These are phyloP conservation scores for Hippocampus kuda DNA, from an alignment of 2,797 vertebrate genomes.

Conservation along the genomic window DNA sequence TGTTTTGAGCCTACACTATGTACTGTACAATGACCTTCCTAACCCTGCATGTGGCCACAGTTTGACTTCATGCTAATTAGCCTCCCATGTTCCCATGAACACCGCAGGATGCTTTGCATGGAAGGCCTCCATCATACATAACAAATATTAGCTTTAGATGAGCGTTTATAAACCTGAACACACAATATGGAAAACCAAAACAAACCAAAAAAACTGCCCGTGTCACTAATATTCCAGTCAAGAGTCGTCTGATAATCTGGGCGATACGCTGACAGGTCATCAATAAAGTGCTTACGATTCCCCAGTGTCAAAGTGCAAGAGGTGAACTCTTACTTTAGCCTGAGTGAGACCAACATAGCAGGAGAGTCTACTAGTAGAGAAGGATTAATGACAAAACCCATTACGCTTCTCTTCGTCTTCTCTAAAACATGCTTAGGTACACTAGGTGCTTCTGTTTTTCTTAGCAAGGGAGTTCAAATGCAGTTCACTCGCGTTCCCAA, in stretches of 20 bases:
- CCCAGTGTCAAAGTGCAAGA: constrained; percentile 30
- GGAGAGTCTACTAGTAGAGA: constrained; percentile 13
- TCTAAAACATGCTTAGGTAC: background rate
- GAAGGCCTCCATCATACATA: background rate
- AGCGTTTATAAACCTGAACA: background rate
- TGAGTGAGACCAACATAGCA: constrained; percentile 12
- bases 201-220: constrained; percentile 1
- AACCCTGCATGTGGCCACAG: constrained; percentile 6
- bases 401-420: constrained; percentile 11
- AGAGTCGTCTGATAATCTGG: constrained; percentile 45
- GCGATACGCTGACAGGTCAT: constrained; percentile 35
- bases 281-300: constrained; percentile 27
- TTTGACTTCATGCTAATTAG: constrained; percentile 25
- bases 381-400: constrained; percentile 18
- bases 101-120: background rate
- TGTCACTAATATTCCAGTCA: constrained; percentile 28
- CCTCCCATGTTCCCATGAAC: background rate
- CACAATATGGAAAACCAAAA: background rate
- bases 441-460: too few species aligned
- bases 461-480: too few species aligned
- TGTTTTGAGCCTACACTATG: background rate
- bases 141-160: background rate
- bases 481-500: too few species aligned
- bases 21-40: constrained; percentile 11
- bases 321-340: constrained; percentile 15